phyloP scores from a whole-genome alignment of 92 coral and sea anemone genomes.

The Epizoanthus rinbou region DNA sequence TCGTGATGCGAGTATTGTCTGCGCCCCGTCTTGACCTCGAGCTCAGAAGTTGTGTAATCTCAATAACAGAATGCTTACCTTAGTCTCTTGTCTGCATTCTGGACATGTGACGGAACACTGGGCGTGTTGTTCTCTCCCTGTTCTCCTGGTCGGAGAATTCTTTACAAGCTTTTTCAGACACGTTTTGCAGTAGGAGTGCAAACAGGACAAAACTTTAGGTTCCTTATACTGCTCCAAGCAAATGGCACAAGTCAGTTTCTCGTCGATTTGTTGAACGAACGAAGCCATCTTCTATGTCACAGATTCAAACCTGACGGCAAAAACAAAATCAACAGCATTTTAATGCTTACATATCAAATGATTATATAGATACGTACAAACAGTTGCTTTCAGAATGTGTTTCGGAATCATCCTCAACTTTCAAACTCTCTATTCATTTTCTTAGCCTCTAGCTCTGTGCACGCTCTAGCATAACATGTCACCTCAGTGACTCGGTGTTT shows the following conservation, averaged over 20 bases:
- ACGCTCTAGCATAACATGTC: too few relatives aligned
- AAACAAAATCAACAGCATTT: too few relatives aligned
- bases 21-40: too few relatives aligned
- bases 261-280: slow-evolving; percentile 28
- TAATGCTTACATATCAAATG: too few relatives aligned
- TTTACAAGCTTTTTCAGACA: slow-evolving; percentile 31
- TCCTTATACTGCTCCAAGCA: slow-evolving; percentile 46
- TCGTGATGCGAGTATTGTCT: too few relatives aligned
- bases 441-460: too few relatives aligned
- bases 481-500: too few relatives aligned
- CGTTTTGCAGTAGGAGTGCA: slow-evolving; percentile 42
- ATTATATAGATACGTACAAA: background rate
- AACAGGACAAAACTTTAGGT: slow-evolving; percentile 48
- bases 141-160: background rate
- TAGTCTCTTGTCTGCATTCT: slow-evolving; percentile 44
- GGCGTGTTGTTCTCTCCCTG: background rate
- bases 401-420: too few relatives aligned
- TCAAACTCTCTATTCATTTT: too few relatives aligned
- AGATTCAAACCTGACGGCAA: too few relatives aligned
- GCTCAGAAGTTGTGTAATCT: too few relatives aligned
- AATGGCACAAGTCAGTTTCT: slow-evolving; percentile 38
- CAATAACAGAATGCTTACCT: slow-evolving; percentile 12
- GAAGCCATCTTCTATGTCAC: slow-evolving; percentile 35
- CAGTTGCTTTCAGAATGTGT: too few relatives aligned
- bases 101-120: slow-evolving; percentile 44